Conservation (phyloP, 2,888 invertebrate genomes). For the Cephus sareptanus region DNA sequence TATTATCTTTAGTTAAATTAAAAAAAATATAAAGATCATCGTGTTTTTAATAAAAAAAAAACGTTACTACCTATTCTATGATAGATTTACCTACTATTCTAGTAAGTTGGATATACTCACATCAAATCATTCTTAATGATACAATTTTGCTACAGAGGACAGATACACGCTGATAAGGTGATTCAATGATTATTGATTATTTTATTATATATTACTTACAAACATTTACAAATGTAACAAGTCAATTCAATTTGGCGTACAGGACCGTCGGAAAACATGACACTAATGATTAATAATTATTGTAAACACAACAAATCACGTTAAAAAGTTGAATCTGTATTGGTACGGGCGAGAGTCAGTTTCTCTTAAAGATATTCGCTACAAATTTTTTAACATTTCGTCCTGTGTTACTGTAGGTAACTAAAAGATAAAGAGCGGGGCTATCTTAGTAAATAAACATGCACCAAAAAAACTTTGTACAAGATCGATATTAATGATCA, state of each 20-base stretch:
- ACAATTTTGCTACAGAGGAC: neutral
- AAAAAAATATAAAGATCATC: neutral
- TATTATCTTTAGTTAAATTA: constrained; percentile 8
- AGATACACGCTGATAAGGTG: neutral
- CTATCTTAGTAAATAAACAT: constrained; percentile 18
- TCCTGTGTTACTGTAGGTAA: neutral
- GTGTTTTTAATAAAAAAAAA: neutral
- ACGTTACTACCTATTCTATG: neutral
- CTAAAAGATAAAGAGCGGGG: neutral
- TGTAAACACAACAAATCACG: constrained; percentile 9
- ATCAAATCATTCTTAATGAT: neutral
- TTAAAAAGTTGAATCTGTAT: constrained; percentile 1
- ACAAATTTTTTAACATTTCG: neutral
- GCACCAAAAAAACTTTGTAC: constrained; percentile 34
- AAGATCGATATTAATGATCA: constrained; percentile 27
- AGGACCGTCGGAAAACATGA: constrained; percentile 55
- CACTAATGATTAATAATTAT: constrained; percentile 39
- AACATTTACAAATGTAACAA: constrained; percentile 64
- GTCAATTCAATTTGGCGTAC: constrained; percentile 62
- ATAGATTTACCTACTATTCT: neutral
- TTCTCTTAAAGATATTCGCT: constrained; percentile 7
- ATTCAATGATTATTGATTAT: constrained; percentile 52
- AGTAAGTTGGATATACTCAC: neutral
- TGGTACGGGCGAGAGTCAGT: constrained; percentile 11
- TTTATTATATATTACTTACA: constrained; percentile 62